These are phyloP conservation scores for Theretra japonica DNA, from an alignment of 2,888 invertebrate genomes.

Conservation along the genomic window DNA sequence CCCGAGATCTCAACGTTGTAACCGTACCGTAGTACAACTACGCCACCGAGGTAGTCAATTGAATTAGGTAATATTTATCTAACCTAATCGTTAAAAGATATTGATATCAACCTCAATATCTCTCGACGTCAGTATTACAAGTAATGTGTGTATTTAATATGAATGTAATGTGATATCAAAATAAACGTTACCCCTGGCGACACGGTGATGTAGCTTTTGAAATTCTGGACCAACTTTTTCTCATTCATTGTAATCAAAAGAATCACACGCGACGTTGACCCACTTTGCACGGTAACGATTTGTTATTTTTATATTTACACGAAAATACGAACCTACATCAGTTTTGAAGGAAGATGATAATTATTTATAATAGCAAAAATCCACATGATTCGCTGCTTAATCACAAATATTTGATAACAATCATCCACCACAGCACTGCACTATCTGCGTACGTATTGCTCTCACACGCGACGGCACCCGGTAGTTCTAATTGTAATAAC, in stretches of 20 bases:
- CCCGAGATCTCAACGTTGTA: too few relatives aligned
- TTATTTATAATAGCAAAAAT: constrained; percentile 58
- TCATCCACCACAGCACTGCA: constrained; percentile 63
- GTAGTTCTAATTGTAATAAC: constrained; percentile 30
- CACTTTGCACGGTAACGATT: constrained; percentile 52
- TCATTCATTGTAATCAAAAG: constrained; percentile 81
- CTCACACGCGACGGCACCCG: constrained; percentile 35
- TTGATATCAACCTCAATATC: background rate
- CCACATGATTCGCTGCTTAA: constrained; percentile 69
- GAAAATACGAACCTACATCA: background rate
- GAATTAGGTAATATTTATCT: constrained; percentile 16
- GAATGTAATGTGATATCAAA: background rate
- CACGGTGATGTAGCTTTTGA: constrained; percentile 84
- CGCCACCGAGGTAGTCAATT: too few relatives aligned
- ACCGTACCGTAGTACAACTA: too few relatives aligned
- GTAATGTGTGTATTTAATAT: background rate
- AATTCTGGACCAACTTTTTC: constrained; percentile 81
- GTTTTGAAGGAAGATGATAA: constrained; percentile 45
- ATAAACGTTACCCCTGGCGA: constrained; percentile 65
- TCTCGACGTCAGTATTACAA: background rate
- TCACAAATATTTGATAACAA: constrained; percentile 72
- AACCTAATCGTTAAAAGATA: constrained; percentile 11
- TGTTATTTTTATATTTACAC: constrained; percentile 1
- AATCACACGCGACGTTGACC: constrained; percentile 63
- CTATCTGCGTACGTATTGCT: constrained; percentile 50